Base-by-base conservation (phyloP, 2,113 vertebrate species). In the Camelus dromedarius region DNA sequence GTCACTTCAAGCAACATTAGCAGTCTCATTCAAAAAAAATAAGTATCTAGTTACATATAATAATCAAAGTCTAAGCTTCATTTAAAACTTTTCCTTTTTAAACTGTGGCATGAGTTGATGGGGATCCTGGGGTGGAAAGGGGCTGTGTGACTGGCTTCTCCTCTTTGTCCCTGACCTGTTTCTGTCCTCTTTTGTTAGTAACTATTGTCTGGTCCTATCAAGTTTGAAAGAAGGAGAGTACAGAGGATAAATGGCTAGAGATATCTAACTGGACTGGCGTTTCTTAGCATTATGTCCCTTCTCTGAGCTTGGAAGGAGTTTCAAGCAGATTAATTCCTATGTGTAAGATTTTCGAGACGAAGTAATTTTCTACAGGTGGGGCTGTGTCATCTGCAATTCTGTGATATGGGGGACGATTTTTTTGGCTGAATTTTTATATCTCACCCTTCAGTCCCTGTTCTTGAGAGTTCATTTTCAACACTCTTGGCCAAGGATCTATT, bases 71-170 rank as follows among this genome's bases (percentile, higher is more conserved):
- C 15, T 76, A 90, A 89, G 52, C 1, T n/a, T 64, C 5, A 48
- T 30, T 88, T 60, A 72, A 70, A 77, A 9, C 2, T 79, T 87
- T 1, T 80, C 26, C 16, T 3, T 85, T 35, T 26, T 84, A 95
- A 4, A 50, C 8, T 70, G 5, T 54, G 13, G 15, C 48, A 6
- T 88, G 6, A 52, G 9, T 12, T 62, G 48, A 6, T 24, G 6
- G 1, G 24, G 15, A 38, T 52, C 14, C 35, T 11, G 8, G 4
- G 4, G 2, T 50, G 24, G 18, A n/a, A 48, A 12, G 0, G 4
- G 12, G 5, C 18, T 60, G 0, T 70, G 0, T 85, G 26, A 50
- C 67, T 46, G n/a, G 10, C 0, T 66, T 81, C 13, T 85, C 24
- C 2, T 67, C n/a, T 93, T 85, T 92, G 18, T 72, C 35, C 20